A percentile compares a stretch with the other conserved stretches of the same genome.
phyloP scores from a whole-genome alignment of 1,140 invertebrate genomes.

The Drosophila navojoa region DNA sequence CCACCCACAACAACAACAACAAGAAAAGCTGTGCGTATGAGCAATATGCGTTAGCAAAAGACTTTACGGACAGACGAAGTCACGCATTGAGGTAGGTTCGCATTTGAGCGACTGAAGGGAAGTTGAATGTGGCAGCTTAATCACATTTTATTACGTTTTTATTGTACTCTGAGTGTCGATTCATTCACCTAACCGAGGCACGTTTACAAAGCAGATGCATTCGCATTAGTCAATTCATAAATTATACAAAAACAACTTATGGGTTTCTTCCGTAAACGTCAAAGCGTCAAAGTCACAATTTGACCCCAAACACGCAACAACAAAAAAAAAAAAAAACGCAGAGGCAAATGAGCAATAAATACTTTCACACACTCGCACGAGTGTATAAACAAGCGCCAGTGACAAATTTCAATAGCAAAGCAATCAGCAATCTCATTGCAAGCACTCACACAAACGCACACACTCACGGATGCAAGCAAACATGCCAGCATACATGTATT shows the following conservation, averaged over 20 bases:
- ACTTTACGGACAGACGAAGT: constrained; percentile 43
- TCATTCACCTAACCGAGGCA: not conserved
- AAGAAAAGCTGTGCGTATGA: constrained; percentile 57
- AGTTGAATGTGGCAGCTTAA: not conserved
- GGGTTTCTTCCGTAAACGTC: constrained; percentile 66
- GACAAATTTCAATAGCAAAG: constrained; percentile 67
- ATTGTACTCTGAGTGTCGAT: not conserved
- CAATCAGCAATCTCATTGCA: constrained; percentile 70
- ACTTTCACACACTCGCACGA: constrained; percentile 7
- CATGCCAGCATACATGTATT: not conserved
- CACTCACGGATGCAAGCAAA: too few species aligned
- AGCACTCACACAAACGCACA: constrained; percentile 26
- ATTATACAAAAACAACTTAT: constrained; percentile 25
- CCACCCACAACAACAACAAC: constrained; percentile 9
- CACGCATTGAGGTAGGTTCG: constrained; percentile 76
- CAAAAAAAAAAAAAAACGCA: not conserved
- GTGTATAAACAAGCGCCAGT: constrained; percentile 36
- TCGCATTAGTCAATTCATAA: constrained; percentile 22
- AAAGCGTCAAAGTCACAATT: constrained; percentile 39
- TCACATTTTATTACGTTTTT: too few species aligned
- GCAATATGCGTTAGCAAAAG: constrained; percentile 53
- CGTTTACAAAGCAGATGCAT: constrained; percentile 42
- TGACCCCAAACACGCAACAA: constrained; percentile 46
- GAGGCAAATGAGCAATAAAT: constrained; percentile 54
- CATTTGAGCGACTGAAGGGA: not conserved